Percentiles rank a stretch among this genome's conserved stretches.
Conservation (phyloP, 2,113 vertebrate genomes). For the Ginglymostoma cirratum region DNA sequence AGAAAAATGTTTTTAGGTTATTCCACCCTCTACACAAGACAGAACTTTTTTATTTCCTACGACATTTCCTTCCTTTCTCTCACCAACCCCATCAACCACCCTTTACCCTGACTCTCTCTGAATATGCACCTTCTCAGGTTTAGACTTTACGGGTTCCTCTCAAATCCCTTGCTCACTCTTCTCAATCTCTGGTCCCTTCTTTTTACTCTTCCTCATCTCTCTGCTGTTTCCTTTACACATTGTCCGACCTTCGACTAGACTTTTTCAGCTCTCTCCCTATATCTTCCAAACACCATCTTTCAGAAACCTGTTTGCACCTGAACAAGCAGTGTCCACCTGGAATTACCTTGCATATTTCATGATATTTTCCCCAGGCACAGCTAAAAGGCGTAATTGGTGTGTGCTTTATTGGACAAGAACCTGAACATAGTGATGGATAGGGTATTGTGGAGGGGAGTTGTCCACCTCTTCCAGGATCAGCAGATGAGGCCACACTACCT, state of each 20-base stretch:
- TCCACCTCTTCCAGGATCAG: too few relatives aligned
- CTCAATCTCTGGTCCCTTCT: not conserved
- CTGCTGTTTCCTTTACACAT: not conserved
- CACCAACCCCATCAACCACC: not conserved
- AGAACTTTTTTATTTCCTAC: not conserved
- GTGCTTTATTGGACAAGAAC: too few relatives aligned
- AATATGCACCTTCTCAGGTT: too few relatives aligned
- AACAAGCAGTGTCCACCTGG: too few relatives aligned
- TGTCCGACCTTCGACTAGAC: too few relatives aligned
- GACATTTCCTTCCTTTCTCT: not conserved
- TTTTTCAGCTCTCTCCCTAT: not conserved
- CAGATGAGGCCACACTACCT: too few relatives aligned
- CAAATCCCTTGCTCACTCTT: not conserved
- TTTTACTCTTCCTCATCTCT: not conserved
- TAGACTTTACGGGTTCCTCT: not conserved
- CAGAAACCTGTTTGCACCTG: too few relatives aligned
- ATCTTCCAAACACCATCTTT: not conserved
- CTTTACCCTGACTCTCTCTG: not conserved
- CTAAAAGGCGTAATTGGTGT: too few relatives aligned
- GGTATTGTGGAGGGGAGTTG: too few relatives aligned
- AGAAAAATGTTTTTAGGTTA: not conserved
- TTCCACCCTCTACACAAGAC: not conserved
- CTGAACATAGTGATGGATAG: too few relatives aligned
- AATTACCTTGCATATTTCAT: too few relatives aligned
- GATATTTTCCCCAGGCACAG: too few relatives aligned